Base-by-base conservation (phyloP, 2,797 vertebrate species). In the Galaxias olidus region DNA sequence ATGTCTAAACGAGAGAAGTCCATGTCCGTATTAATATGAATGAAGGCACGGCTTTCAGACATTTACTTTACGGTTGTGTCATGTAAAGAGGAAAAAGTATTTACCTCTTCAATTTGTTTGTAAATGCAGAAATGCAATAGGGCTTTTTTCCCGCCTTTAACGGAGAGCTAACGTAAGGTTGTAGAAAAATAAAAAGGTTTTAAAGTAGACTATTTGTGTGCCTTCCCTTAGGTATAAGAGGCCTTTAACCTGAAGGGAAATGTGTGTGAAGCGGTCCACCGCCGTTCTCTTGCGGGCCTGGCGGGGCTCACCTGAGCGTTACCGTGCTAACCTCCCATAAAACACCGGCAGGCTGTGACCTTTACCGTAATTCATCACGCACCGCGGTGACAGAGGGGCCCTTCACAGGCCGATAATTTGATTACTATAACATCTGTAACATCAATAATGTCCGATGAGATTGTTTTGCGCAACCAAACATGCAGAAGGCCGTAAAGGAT, bases 351-450 rank as follows among this genome's bases (percentile, higher is more conserved):
- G 87, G 76, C 87, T 86, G 80, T 90, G 91, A 92, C 91, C 91
- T 92, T 91, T 90, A 30, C 88, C 45, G 74, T 90, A 90, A 90
- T 90, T 91, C 86, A 89, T 87, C 86, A 85, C 63, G 14, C 66
- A 49, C 74, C 69, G 73, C 68, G 70, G 59, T 85, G 88, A 88
- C 88, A 86, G 86, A 74, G 86, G 85, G 86, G 87, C 86, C 88
- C 87, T 92, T 92, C 90, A 91, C 90, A 89, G 76, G 84, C 88
- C 85, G 83, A 87, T 91, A 92, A 91, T 92, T 89, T 91, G 90
- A 92, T 92, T 89, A 92, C 89, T 85, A 79, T 84, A 91, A 91
- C 91, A 92, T 91, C 90, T 92, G 90, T 92, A 92, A 90, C 91
- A 91, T 91, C 90, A 90, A 90, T 91, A 90, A 90, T 85, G 84